Conservation (phyloP, 2,113 vertebrate species). For the Zapornia atra region DNA sequence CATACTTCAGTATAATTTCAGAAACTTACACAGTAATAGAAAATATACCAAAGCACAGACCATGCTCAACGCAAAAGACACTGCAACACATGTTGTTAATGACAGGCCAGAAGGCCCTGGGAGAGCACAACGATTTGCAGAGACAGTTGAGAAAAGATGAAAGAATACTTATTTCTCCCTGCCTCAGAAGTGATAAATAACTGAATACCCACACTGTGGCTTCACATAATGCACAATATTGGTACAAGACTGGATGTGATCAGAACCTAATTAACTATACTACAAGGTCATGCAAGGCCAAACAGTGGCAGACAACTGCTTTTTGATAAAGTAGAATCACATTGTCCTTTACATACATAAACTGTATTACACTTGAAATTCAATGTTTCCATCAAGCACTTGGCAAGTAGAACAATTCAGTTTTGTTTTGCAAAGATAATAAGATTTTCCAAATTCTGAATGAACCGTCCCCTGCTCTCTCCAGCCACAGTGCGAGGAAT, state of each 20-base stretch:
- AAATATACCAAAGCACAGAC: background rate
- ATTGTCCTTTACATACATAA: background rate
- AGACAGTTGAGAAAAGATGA: background rate
- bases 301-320: background rate
- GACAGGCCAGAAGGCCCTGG: too few species aligned
- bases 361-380: background rate
- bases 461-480: background rate
- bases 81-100: fast-evolving
- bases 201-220: background rate
- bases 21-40: background rate
- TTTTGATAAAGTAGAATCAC: background rate
- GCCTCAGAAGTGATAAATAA: background rate
- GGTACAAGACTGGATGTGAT: background rate
- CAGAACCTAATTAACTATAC: background rate
- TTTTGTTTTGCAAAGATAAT: background rate
- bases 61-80: background rate
- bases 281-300: background rate
- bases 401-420: background rate
- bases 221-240: fast-evolving
- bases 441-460: background rate
- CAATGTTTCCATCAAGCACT: background rate
- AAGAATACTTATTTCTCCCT: background rate
- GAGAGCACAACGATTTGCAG: too few species aligned
- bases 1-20: background rate
- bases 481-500: background rate